Evolutionary conservation across 2,888 invertebrate species (phyloP).

Genomic region (Polia nebulosa): DNA sequence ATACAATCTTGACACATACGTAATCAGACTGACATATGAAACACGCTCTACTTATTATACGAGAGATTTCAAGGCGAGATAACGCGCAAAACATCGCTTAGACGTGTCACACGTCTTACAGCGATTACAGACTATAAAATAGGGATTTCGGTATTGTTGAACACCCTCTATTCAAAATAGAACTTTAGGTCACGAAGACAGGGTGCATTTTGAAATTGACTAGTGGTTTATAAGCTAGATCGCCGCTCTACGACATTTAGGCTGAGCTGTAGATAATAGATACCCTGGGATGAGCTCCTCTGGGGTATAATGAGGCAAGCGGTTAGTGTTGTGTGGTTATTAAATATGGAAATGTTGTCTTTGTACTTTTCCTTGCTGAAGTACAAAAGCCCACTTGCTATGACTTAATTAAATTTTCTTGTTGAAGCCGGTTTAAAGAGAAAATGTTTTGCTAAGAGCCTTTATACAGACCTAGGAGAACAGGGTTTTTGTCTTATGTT

Average conservation of each 20-base stretch:
- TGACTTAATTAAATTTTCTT: slow-evolving; percentile 45
- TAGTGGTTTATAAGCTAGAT: slow-evolving; percentile 46
- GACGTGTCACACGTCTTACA: slow-evolving; percentile 49
- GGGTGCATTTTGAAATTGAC: slow-evolving; percentile 30
- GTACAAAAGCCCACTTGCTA: slow-evolving; percentile 36
- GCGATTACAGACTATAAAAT: slow-evolving; percentile 60
- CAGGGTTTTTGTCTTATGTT: not conserved
- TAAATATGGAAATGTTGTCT: slow-evolving; percentile 53
- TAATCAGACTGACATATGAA: slow-evolving; percentile 33
- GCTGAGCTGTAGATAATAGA: slow-evolving; percentile 65
- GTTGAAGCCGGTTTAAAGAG: slow-evolving; percentile 10
- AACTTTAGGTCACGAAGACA: slow-evolving; percentile 20
- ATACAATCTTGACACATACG: not conserved
- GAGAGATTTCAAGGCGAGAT: slow-evolving; percentile 51
- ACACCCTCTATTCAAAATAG: slow-evolving; percentile 6
- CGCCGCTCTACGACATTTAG: slow-evolving; percentile 45
- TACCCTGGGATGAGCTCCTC: slow-evolving; percentile 58
- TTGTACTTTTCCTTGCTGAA: slow-evolving; percentile 28
- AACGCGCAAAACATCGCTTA: slow-evolving; percentile 52
- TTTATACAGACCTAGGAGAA: slow-evolving; percentile 4
- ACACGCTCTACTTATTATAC: slow-evolving; percentile 35
- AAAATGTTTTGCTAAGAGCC: slow-evolving; percentile 31
- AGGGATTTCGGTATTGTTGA: slow-evolving; percentile 55
- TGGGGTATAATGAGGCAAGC: slow-evolving; percentile 41
- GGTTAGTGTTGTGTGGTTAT: slow-evolving; percentile 44